Evolutionary conservation across 2,888 invertebrate genomes (phyloP), one percentile per base, ranked within the genome.

Genomic region (Hydriomena furcata): DNA sequence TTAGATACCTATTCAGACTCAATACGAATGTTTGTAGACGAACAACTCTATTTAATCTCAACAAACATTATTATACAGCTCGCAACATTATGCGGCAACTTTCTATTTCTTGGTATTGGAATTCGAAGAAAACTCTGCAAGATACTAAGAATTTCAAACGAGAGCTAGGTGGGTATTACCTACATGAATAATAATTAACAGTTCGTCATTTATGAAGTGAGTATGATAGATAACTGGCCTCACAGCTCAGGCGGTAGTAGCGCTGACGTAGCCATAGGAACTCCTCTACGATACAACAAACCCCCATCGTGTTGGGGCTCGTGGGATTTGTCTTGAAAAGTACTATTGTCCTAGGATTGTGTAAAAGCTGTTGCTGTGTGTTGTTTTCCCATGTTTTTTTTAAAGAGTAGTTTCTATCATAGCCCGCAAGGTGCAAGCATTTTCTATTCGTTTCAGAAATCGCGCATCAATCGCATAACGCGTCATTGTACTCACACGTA

Each of bases 401-500:
- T n/a, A n/a, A n/a, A n/a, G n/a, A n/a, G n/a, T n/a, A n/a, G n/a
- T n/a, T n/a, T n/a, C n/a, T n/a, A n/a, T n/a, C n/a, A n/a, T n/a
- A n/a, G n/a, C n/a, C n/a, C n/a, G n/a, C n/a, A n/a, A n/a, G n/a
- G n/a, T n/a, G n/a, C n/a, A n/a, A n/a, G n/a, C n/a, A n/a, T n/a
- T 17, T 17, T 23, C 7, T 23, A 5, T 5, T 23, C 7, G 7
- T 31, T 31, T 28, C 11, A 28, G 11, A n/a, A n/a, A n/a, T 7
- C 13, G 31, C 12, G 13, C 12, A 7, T 7, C 13, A 7, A 7
- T 31, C 5, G 12, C 25, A 8, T n/a, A 17, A 17, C 17, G 17
- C 4, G 4, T 25, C 20, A 25, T 7, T 6, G 20, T 65, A 93
- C 94, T 93, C 85, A 96, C 98, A 96, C 32, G 97, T 97, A 61